Conservation (phyloP, 2,888 invertebrate species). For the Phasia obesa region DNA sequence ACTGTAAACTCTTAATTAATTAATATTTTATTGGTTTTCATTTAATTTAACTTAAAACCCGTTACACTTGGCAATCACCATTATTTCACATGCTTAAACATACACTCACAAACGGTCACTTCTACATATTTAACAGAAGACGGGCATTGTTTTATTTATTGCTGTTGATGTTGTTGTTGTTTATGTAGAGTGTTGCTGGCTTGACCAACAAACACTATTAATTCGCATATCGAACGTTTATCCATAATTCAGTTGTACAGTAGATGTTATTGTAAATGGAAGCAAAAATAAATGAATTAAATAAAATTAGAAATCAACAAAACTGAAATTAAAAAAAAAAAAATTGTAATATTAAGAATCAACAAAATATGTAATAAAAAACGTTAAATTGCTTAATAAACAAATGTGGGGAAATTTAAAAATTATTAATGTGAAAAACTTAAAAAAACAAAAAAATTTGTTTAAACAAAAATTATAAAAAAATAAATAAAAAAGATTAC, state of each 20-base stretch:
- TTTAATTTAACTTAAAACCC: constrained; percentile 47
- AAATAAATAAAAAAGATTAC: too few species aligned
- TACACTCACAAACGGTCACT: neutral
- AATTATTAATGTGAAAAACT: too few species aligned
- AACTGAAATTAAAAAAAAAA: constrained; percentile 17
- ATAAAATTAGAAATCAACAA: constrained; percentile 27
- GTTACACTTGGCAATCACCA: constrained; percentile 42
- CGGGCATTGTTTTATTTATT: constrained; percentile 32
- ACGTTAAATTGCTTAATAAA: neutral
- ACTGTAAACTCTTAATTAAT: constrained; percentile 26
- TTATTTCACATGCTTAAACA: neutral
- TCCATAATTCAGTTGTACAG: constrained; percentile 65
- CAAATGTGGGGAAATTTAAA: neutral
- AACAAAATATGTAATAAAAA: constrained; percentile 14
- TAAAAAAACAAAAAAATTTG: too few species aligned
- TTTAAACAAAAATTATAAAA: too few species aligned
- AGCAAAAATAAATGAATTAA: constrained; percentile 20
- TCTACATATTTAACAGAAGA: constrained; percentile 33
- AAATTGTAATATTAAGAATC: neutral
- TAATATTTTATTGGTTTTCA: constrained; percentile 7
- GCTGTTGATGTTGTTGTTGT: constrained; percentile 29
- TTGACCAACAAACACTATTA: constrained; percentile 63
- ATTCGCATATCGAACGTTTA: constrained; percentile 52
- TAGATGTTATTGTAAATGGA: constrained; percentile 63
- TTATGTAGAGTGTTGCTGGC: constrained; percentile 38